Conservation (phyloP, 2,797 vertebrate species). For the Schizopygopsis malacanthus region DNA sequence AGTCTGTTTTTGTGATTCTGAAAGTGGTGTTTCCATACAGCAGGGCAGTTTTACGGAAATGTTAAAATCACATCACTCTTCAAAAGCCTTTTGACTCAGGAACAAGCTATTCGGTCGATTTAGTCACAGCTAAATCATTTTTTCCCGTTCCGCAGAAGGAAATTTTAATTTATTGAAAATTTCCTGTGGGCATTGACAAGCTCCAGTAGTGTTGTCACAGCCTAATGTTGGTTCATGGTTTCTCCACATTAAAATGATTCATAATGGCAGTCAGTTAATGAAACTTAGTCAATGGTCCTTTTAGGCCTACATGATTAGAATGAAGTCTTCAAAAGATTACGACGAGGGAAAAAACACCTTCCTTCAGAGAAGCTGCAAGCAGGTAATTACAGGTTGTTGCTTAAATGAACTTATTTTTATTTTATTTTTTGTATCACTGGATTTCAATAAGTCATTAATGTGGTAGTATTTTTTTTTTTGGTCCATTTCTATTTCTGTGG, state of each 20-base stretch:
- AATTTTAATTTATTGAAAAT: not conserved
- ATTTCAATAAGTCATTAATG: not conserved
- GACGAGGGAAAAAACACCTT: not conserved
- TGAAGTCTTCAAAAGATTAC: slow-evolving; percentile 17
- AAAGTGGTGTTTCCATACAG: not conserved
- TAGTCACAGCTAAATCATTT: not conserved
- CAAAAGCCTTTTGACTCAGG: slow-evolving; percentile 27
- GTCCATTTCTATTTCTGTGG: slow-evolving; percentile 34
- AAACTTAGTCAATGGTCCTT: slow-evolving; percentile 19
- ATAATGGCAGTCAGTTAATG: not conserved
- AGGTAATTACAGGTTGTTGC: slow-evolving; percentile 16
- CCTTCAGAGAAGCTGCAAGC: not conserved
- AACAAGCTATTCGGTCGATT: not conserved
- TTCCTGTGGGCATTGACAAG: slow-evolving; percentile 13
- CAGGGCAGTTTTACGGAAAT: not conserved
- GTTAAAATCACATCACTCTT: not conserved
- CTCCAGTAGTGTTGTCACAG: not conserved
- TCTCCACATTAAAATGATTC: slow-evolving; percentile 3
- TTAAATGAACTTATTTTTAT: not conserved
- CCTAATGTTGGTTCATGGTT: not conserved
- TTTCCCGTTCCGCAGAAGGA: slow-evolving; percentile 14
- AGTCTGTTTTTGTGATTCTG: not conserved
- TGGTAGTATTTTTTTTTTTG: not conserved
- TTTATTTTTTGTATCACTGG: slow-evolving; percentile 11
- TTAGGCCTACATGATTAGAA: not conserved